A percentile compares a stretch with the other conserved stretches of the same genome.
phyloP scores from a whole-genome alignment of 2,113 vertebrate genomes.

The Carettochelys insculpta region DNA sequence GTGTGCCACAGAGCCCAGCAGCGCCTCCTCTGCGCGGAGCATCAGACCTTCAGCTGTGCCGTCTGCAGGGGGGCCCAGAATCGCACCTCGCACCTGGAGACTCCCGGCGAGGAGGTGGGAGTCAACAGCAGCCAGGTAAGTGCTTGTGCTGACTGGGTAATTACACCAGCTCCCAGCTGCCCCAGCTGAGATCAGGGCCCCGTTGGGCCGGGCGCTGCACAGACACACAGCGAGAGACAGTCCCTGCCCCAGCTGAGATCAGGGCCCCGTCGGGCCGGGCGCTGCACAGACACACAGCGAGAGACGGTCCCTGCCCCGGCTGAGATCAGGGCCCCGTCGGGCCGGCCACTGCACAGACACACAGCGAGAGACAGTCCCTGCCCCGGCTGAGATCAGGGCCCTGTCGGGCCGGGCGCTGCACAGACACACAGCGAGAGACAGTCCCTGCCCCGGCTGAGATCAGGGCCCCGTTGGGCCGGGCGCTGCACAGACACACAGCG shows the following conservation, averaged over 20 bases:
- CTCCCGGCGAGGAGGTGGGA: neutral
- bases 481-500: too few relatives aligned
- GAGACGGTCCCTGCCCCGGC: too few relatives aligned
- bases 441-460: too few relatives aligned
- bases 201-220: neutral
- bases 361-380: too few relatives aligned
- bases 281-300: neutral
- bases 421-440: too few relatives aligned
- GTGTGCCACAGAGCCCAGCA: neutral
- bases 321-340: too few relatives aligned
- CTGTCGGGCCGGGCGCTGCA: too few relatives aligned
- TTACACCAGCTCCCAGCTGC: neutral
- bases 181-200: too few relatives aligned
- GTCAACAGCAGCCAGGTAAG: neutral
- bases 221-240: neutral
- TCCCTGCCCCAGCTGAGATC: too few relatives aligned
- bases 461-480: too few relatives aligned
- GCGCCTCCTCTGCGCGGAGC: neutral
- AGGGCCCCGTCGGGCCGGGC: neutral
- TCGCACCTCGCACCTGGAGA: neutral
- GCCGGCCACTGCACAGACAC: too few relatives aligned
- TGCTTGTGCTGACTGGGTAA: neutral
- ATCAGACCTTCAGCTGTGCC: neutral
- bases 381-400: too few relatives aligned
- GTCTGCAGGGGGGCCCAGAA: neutral